Base-by-base conservation (phyloP, 2,797 vertebrate species). In the Crypturellus tataupa region DNA sequence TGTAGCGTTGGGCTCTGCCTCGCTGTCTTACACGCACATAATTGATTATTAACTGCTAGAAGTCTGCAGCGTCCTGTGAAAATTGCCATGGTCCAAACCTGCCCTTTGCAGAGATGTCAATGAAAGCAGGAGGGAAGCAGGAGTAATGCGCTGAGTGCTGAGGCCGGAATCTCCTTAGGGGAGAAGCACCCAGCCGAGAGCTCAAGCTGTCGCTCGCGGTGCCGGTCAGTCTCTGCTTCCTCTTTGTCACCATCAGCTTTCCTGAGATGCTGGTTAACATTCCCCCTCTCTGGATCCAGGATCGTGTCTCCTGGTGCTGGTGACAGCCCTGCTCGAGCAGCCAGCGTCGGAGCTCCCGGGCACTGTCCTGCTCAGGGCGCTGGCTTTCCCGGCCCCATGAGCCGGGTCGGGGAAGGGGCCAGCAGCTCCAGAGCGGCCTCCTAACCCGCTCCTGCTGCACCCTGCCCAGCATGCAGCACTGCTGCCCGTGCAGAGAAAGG, bases 41-140 rank as follows among this genome's bases (percentile, higher is more conserved):
- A 3, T 56, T 72, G 75, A 51, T 90, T 70, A 69, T 12, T 58
- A 92, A 76, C 67, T 92, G 89, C 84, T 91, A 93, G 63, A 53
- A 29, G 78, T 4, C 82, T 46, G 60, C 73, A 75, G 73, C 87
- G 9, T 27, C 10, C 86, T 86, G 77, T 71, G 90, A 81, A 69
- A 20, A 31, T 20, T 20, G 42, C 53, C 7, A 0, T 35, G 68
- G 31, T 58, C 85, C 59, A 51, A 73, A 18, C 21, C 77, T 87
- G 89, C 91, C 51, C 85, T 89, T 78, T 53, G 84, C 49, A 62
- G 63, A 19, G 29, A 12, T 8, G 56, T 71, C 76, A 63, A 11
- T 39, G 47, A 71, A 46, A 72, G 40, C 78, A 76, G 90, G 51
- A 83, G 77, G 91, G 56, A 15, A 49, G 3, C 49, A 7, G 73